Evolutionary conservation across 2,113 vertebrate genomes (phyloP).

Genomic region (Ciconia stormi): DNA sequence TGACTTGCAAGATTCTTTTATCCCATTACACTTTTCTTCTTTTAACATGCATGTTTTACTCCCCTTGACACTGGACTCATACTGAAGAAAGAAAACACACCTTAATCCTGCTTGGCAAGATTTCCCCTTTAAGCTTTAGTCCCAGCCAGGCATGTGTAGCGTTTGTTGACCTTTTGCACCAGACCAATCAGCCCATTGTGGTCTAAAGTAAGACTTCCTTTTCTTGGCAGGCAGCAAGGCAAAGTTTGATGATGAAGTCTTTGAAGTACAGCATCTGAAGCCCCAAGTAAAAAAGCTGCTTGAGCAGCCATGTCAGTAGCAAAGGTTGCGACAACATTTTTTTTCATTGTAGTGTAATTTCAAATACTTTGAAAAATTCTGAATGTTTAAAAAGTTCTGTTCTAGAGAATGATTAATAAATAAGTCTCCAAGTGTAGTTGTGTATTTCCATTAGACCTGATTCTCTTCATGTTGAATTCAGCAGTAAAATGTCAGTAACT

Average conservation of each 20-base stretch:
- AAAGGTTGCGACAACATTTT: background rate
- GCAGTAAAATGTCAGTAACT: background rate
- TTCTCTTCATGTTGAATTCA: background rate
- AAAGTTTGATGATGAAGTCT: slow-evolving; percentile 10
- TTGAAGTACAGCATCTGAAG: slow-evolving; percentile 52
- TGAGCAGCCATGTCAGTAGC: background rate
- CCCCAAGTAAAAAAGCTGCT: slow-evolving; percentile 2
- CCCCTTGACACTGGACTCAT: background rate
- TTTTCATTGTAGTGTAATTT: background rate
- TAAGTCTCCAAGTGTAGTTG: background rate
- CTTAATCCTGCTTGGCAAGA: slow-evolving; percentile 25
- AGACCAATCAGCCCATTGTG: slow-evolving; percentile 41
- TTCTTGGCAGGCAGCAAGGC: slow-evolving; percentile 46
- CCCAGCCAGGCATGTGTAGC: slow-evolving; percentile 25
- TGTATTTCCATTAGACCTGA: background rate
- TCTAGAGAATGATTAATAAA: background rate
- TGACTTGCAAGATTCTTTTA: slow-evolving; percentile 20
- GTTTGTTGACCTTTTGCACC: slow-evolving; percentile 61
- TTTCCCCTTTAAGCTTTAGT: slow-evolving; percentile 38
- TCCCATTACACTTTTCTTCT: background rate
- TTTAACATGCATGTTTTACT: slow-evolving; percentile 5
- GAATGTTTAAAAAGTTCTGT: background rate
- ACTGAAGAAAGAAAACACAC: slow-evolving; percentile 23
- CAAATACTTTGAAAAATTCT: background rate
- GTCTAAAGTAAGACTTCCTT: slow-evolving; percentile 61